Conservation (phyloP, 2,113 vertebrate species). For the Rallus limicola region DNA sequence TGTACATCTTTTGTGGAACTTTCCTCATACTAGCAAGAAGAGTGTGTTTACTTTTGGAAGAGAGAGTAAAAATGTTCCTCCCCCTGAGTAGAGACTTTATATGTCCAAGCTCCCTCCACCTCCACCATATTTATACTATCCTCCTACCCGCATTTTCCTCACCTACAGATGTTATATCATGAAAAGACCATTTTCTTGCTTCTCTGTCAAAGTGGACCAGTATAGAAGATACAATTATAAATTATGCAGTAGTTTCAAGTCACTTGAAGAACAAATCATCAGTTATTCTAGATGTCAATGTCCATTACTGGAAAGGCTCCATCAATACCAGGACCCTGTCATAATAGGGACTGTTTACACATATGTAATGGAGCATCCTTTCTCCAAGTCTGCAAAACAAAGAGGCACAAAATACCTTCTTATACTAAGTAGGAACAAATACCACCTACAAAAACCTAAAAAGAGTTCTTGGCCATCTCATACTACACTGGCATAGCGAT, state of each 20-base stretch:
- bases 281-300: neutral
- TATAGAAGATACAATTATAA: neutral
- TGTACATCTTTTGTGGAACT: conserved; percentile 66
- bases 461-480: neutral
- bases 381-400: neutral
- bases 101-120: neutral
- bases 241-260: neutral
- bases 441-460: neutral
- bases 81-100: neutral
- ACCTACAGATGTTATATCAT: neutral
- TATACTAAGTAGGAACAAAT: neutral
- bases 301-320: neutral
- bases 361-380: neutral
- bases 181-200: neutral
- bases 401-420: neutral
- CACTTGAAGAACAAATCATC: neutral
- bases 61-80: neutral
- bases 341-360: neutral
- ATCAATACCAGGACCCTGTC: neutral
- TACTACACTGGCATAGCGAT: neutral
- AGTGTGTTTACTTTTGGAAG: neutral
- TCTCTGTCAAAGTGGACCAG: neutral
- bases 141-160: neutral
- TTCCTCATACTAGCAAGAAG: neutral
- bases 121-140: neutral